A percentile compares a stretch with the other conserved stretches of the same genome.
Conservation (phyloP, 2,888 invertebrate genomes). For the Rapana venosa region DNA sequence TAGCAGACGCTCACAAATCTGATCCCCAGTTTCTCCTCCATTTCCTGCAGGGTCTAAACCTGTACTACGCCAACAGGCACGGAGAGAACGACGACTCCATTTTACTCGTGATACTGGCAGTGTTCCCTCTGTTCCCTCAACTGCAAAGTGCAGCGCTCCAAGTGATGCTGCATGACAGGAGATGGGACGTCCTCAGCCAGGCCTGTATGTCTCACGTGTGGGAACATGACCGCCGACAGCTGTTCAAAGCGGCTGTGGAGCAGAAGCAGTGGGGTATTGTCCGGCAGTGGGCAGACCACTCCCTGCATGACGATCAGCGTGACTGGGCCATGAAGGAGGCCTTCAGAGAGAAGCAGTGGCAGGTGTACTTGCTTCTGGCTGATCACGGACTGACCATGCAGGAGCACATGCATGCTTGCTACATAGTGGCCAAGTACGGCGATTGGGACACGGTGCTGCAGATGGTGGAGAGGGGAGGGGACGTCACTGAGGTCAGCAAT, state of each 20-base stretch:
- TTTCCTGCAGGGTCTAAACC: background rate
- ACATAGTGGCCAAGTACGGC: slow-evolving; percentile 5
- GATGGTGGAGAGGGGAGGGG: slow-evolving; percentile 20
- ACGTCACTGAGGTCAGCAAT: background rate
- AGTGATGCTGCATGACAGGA: background rate
- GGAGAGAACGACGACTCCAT: background rate
- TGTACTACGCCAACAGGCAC: background rate
- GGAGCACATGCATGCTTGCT: background rate
- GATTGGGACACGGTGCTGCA: slow-evolving; percentile 1
- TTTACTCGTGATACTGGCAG: background rate
- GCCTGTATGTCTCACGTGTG: slow-evolving; percentile 11
- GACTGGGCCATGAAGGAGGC: slow-evolving; percentile 25
- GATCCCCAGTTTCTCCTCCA: background rate
- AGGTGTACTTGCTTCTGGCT: background rate
- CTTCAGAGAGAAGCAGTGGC: slow-evolving; percentile 16
- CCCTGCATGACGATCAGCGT: slow-evolving; percentile 16
- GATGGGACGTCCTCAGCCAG: background rate
- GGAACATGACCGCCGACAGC: background rate
- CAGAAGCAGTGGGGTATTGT: slow-evolving; percentile 21
- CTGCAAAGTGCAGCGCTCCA: background rate
- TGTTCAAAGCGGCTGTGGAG: slow-evolving; percentile 31
- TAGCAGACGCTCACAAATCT: background rate
- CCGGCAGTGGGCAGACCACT: slow-evolving; percentile 26
- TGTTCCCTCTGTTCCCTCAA: slow-evolving; percentile 4
- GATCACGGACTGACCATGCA: background rate